Conservation (phyloP, 2,888 invertebrate species). For the Eilema griseolum region DNA sequence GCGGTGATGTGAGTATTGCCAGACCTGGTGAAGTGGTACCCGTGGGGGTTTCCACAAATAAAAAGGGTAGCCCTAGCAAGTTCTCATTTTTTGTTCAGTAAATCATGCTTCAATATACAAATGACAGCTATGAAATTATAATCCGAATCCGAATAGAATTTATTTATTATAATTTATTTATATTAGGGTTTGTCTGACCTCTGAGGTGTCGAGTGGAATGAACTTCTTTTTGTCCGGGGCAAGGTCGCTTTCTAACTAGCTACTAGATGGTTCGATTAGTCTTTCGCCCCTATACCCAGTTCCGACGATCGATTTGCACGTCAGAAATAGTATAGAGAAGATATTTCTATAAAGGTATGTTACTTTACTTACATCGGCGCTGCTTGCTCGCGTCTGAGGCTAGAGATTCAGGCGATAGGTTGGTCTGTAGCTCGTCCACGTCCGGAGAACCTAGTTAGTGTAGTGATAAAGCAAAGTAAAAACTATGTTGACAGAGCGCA, state of each 20-base stretch:
- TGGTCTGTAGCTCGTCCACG: constrained; percentile 53
- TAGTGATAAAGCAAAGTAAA: constrained; percentile 34
- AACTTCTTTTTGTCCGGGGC: constrained; percentile 69
- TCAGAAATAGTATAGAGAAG: no score
- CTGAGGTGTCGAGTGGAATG: constrained; percentile 71
- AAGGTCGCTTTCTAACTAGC: constrained; percentile 81
- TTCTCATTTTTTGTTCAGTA: no score
- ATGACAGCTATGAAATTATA: constrained; percentile 2
- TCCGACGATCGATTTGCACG: no score
- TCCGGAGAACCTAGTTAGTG: constrained; percentile 68
- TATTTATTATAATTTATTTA: constrained; percentile 44
- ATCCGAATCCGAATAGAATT: constrained; percentile 26
- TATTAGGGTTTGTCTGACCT: constrained; percentile 44
- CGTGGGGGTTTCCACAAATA: no score
- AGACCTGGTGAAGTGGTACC: no score
- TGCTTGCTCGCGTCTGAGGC: constrained; percentile 60
- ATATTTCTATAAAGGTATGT: no score
- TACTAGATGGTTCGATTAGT: no score
- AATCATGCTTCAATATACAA: neutral
- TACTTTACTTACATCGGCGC: constrained; percentile 51
- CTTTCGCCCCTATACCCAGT: no score
- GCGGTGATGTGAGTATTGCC: no score
- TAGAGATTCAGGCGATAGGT: constrained; percentile 58
- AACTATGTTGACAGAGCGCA: neutral
- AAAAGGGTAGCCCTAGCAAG: no score